Evolutionary conservation across 1,140 invertebrate species (phyloP).

Genomic region (Bombus fervidus): DNA sequence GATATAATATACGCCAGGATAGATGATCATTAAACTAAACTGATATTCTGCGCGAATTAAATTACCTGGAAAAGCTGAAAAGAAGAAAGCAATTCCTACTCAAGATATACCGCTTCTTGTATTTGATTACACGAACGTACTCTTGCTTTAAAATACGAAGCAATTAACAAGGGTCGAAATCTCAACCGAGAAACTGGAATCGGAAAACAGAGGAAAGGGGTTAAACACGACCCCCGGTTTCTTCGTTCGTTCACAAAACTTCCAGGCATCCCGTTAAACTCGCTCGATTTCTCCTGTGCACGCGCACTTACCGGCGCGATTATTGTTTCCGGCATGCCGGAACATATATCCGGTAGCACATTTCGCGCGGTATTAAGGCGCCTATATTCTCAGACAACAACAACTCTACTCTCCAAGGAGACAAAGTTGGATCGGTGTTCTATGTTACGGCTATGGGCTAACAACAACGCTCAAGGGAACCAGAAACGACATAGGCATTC

Average conservation of each 20-base stretch:
- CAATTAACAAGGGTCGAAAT: constrained; percentile 45
- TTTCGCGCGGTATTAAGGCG: constrained; percentile 64
- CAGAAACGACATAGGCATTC: constrained; percentile 39
- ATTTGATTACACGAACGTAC: background rate
- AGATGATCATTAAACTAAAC: background rate
- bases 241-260: constrained; percentile 34
- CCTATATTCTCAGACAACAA: constrained; percentile 22
- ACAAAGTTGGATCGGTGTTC: constrained; percentile 51
- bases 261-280: constrained; percentile 28
- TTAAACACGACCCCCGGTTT: constrained; percentile 18
- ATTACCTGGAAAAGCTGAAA: background rate
- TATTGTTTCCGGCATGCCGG: constrained; percentile 47
- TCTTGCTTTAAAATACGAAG: background rate
- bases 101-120: background rate
- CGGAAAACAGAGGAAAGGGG: constrained; percentile 26
- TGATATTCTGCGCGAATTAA: background rate
- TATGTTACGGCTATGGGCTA: constrained; percentile 15
- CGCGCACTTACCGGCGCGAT: constrained; percentile 37
- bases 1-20: too few relatives aligned
- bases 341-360: constrained; percentile 53
- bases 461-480: constrained; percentile 22
- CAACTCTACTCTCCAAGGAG: constrained; percentile 20
- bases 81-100: background rate
- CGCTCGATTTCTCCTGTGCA: constrained; percentile 36
- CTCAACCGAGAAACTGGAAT: constrained; percentile 50